Evolutionary conservation across 2,113 vertebrate species (phyloP).

Genomic region (Neotragus pygmaeus): DNA sequence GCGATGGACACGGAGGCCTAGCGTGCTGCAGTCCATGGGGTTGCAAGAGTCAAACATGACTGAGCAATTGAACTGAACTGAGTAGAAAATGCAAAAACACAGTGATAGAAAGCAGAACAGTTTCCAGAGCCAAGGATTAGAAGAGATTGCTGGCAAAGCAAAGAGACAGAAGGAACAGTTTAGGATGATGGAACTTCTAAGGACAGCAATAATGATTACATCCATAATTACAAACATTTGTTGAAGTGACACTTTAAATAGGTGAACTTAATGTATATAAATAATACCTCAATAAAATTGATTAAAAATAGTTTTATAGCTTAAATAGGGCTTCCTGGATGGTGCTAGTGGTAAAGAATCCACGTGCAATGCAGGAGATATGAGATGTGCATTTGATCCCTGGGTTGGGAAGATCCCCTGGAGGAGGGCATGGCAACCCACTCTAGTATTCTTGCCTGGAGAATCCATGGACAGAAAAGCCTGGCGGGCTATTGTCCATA

Average conservation of each 20-base stretch:
- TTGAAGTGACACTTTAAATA: background rate
- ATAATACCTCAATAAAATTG: background rate
- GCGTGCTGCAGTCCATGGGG: rapidly evolving
- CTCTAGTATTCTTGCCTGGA: background rate
- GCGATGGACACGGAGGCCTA: background rate
- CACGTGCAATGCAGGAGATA: background rate
- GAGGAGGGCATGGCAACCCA: background rate
- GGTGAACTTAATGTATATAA: background rate
- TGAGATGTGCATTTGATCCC: background rate
- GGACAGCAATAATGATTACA: background rate
- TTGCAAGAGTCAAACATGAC: rapidly evolving
- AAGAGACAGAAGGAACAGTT: background rate
- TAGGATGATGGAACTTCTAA: background rate
- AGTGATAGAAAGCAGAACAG: background rate
- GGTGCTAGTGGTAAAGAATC: background rate
- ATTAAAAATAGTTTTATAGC: background rate
- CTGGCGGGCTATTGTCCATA: background rate
- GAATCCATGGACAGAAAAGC: background rate
- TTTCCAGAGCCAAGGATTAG: background rate
- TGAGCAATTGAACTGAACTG: background rate
- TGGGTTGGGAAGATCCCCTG: background rate
- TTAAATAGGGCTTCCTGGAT: background rate
- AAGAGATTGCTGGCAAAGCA: background rate
- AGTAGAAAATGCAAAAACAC: background rate
- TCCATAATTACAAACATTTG: background rate